Base-by-base conservation (phyloP, 2,888 invertebrate species). In the Troides helena region DNA sequence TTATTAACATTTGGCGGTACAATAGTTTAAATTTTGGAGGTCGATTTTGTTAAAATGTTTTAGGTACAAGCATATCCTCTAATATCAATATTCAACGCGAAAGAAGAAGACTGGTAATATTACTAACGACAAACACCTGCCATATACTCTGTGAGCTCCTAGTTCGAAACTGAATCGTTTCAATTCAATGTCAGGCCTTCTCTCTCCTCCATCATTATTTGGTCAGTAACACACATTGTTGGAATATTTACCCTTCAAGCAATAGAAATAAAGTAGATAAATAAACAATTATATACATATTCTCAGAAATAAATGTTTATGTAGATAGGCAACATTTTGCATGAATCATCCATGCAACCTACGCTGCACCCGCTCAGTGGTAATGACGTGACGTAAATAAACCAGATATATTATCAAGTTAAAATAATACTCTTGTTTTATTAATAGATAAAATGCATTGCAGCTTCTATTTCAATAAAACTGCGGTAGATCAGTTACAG, bases 401-500 rank as follows among this genome's bases (percentile, higher is more conserved):
- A 46, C 59, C 58, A 14, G 43, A 62, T 62, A 23, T n/a, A 56
- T 62, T 46, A 59, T 58, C 50, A 39, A 53, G 17, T 36, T 61
- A 65, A 69, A 61, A 58, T 17, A 62, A 68, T 60, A 64, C 39
- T 56, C 43, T 43, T 14, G 65, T 56, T 39, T 67, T 69, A 69
- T 65, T 69, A 57, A 65, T 65, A 65, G 65, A 57, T 50, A 62
- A 23, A 59, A 8, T 59, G 23, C 21, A n/a, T 21, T 30, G 25
- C 61, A 57, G 65, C 61, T 69, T 46, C 65, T 62, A 57, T 69
- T 61, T 62, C 61, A 61, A 46, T 58, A 25, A 23, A 30, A 23
- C 60, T 69, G 65, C 43, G 69, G 69, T 69, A 65, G 69, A 69
- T 69, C 65, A 61, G 64, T 69, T 65, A 61, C 63, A 58, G 36